Evolutionary conservation across 2,113 vertebrate genomes (phyloP), one percentile per base, ranked within the genome.

Genomic region (Tetraodon nigroviridis): DNA sequence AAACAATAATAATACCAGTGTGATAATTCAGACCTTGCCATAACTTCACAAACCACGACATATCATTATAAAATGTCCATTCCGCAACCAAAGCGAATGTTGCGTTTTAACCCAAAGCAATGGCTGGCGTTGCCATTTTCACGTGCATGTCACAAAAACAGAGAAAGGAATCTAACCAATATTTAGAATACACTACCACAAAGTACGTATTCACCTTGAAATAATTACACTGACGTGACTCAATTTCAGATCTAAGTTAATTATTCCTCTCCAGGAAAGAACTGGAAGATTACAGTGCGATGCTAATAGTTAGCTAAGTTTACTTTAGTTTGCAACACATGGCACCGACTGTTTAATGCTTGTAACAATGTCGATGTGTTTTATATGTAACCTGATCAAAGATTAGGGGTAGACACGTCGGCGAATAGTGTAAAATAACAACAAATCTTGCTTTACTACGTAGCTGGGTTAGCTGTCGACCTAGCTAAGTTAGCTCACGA

Each of bases 251-350:
- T 7, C 22, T 20, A 16, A 10, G 27, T 29, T 6, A 13, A 17
- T 16, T 45, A n/a, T 27, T 18, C 40, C 6, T 14, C 20, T 3
- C 1, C 3, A 22, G 14, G 11, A 46, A 37, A 16, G 2, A 14
- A 52, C n/a, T 7, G 3, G 7, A 11, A 19, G 10, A 18, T 48
- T 7, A 20, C 11, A 53, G 41, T 49, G 55, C 52, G 41, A 17
- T 18, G 64, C 69, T 75, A 75, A 6, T 18, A 7, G 44, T 19
- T 73, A 71, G 67, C 73, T 16, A 64, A 71, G 65, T 78, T 75
- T 49, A 19, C 17, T 37, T 4, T 71, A 74, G 61, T 84, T 75
- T 20, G 65, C 51, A 61, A 54, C 58, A 27, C 49, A 51, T 52
- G 14, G 17, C 0, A 7, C 15, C 5, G 15, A 13, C 5, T 16